Conservation (phyloP, 2,888 invertebrate species). For the Stenodema calcarata region DNA sequence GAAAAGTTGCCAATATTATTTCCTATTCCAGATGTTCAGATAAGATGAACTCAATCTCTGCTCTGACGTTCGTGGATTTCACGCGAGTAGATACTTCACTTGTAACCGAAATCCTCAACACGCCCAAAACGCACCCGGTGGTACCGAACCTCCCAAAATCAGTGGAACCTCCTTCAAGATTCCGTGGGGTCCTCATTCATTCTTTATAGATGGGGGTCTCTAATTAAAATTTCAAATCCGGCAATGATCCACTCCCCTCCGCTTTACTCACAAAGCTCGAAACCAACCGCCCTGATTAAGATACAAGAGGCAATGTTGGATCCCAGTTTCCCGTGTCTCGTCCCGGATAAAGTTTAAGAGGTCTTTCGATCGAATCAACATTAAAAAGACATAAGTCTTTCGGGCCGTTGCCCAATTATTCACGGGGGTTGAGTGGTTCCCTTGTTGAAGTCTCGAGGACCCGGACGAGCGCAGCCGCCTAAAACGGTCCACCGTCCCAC, state of each 20-base stretch:
- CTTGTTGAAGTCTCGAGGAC: not conserved
- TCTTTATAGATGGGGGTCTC: not conserved
- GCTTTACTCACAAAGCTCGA: not conserved
- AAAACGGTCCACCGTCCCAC: not conserved
- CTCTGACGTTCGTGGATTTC: no score
- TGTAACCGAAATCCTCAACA: no score
- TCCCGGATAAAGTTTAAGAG: not conserved
- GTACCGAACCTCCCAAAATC: constrained; percentile 5
- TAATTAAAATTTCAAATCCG: constrained; percentile 32
- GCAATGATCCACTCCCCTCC: not conserved
- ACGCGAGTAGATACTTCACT: no score
- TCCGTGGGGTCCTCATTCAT: not conserved
- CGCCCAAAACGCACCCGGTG: not conserved
- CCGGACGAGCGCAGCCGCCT: not conserved
- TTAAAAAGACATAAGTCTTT: constrained; percentile 29
- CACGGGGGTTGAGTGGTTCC: not conserved
- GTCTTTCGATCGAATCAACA: constrained; percentile 17
- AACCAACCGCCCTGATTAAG: constrained; percentile 9
- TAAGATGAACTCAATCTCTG: no score
- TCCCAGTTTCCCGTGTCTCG: not conserved
- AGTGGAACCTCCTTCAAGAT: constrained; percentile 1
- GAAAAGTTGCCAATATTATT: no score
- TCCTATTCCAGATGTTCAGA: no score
- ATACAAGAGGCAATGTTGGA: constrained; percentile 15
- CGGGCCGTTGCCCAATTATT: not conserved